These are phyloP conservation scores for Schizopygopsis malacanthus DNA, from an alignment of 2,797 vertebrate genomes.

Conservation along the genomic window DNA sequence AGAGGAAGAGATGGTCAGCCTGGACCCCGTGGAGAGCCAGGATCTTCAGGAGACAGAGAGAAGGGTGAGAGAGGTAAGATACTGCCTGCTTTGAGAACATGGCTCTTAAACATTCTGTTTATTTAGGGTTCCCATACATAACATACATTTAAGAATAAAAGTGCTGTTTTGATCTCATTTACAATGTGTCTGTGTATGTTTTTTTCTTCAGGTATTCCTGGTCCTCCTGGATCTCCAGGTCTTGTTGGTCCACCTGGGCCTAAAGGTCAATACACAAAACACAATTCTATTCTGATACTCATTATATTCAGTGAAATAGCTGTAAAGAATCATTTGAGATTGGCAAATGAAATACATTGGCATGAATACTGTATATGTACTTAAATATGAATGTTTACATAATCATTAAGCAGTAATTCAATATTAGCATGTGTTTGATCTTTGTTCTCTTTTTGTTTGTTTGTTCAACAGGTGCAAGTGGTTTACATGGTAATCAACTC, in stretches of 20 bases:
- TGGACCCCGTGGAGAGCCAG: slow-evolving; percentile 89
- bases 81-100: slow-evolving; percentile 19
- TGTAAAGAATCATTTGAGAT: not conserved
- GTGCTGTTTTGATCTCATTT: not conserved
- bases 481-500: slow-evolving; percentile 41
- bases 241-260: slow-evolving; percentile 58
- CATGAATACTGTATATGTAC: not conserved
- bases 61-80: slow-evolving; percentile 91
- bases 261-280: slow-evolving; percentile 24
- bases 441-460: not conserved
- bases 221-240: slow-evolving; percentile 84
- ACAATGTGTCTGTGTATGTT: slow-evolving; percentile 12
- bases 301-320: not conserved
- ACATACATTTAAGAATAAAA: not conserved
- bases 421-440: not conserved
- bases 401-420: not conserved
- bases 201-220: slow-evolving; percentile 82
- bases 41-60: slow-evolving; percentile 82
- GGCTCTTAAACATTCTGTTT: not conserved
- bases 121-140: not conserved
- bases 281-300: not conserved
- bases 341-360: not conserved
- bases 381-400: not conserved
- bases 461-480: slow-evolving; percentile 26
- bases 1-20: slow-evolving; percentile 88